phyloP scores from a whole-genome alignment of 2,797 vertebrate genomes.

The Strix occidentalis region DNA sequence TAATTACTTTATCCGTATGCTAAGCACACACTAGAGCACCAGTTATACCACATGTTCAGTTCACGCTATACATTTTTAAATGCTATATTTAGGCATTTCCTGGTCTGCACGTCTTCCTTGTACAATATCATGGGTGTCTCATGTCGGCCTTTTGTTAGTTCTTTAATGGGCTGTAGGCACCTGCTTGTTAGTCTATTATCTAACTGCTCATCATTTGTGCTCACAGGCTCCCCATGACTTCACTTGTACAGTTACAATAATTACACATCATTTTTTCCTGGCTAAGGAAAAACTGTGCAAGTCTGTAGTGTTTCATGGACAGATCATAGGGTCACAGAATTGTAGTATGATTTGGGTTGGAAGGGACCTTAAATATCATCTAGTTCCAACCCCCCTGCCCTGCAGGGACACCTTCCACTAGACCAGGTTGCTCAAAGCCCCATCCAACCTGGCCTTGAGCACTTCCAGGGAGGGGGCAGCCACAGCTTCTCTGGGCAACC shows the following conservation, averaged over 20 bases:
- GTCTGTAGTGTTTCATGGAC: fast-evolving
- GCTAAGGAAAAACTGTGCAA: fast-evolving
- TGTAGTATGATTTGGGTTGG: no score
- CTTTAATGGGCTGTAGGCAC: not conserved
- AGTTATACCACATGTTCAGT: not conserved
- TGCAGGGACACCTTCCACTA: no score
- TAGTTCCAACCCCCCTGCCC: no score
- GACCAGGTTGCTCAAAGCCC: no score
- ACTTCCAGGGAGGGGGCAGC: no score
- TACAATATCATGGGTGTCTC: not conserved
- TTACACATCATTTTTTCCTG: not conserved
- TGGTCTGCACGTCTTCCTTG: not conserved
- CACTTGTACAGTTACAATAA: not conserved
- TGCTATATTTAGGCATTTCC: not conserved
- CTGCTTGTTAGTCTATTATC: not conserved
- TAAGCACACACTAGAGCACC: not conserved
- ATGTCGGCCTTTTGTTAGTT: not conserved
- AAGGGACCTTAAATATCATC: no score
- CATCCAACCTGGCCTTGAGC: no score
- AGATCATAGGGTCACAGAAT: not conserved
- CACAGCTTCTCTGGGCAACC: no score
- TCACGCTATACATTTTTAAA: not conserved
- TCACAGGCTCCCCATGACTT: not conserved
- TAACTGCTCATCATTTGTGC: not conserved
- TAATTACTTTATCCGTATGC: not conserved